A percentile compares a stretch with the other conserved stretches of the same genome.
phyloP scores from a whole-genome alignment of 1,140 invertebrate genomes.

The Augochlora pura region DNA sequence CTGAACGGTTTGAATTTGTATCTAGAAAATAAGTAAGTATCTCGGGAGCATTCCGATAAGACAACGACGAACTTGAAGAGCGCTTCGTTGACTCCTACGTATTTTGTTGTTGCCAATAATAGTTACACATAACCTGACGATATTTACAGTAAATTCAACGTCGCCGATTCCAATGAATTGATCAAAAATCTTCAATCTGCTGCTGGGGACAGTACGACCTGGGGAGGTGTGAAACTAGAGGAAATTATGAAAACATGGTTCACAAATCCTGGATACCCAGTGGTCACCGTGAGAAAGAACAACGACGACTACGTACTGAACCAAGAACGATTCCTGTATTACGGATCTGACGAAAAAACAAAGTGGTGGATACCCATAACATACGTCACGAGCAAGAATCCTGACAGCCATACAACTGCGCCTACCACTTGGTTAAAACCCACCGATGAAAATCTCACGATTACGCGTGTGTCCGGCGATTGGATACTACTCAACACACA shows the following conservation, averaged over 20 bases:
- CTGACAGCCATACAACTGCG: constrained; percentile 79
- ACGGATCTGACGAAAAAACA: constrained; percentile 47
- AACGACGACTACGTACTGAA: constrained; percentile 71
- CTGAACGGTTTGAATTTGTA: constrained; percentile 74
- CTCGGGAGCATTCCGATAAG: too few relatives aligned
- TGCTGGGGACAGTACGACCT: constrained; percentile 73
- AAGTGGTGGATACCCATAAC: constrained; percentile 82
- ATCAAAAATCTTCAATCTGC: constrained; percentile 82
- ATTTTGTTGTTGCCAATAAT: too few relatives aligned
- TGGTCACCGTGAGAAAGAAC: constrained; percentile 86
- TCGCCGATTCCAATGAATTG: constrained; percentile 82
- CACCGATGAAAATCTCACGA: constrained; percentile 35
- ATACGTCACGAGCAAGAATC: constrained; percentile 75
- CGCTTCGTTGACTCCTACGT: constrained; percentile 27
- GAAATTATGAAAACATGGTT: constrained; percentile 92
- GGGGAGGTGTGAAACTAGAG: constrained; percentile 82
- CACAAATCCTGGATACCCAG: constrained; percentile 89
- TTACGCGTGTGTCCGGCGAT: background rate
- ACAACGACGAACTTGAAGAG: background rate
- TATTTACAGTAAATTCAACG: background rate
- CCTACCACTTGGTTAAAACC: constrained; percentile 66
- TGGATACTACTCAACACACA: constrained; percentile 84
- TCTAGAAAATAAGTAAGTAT: constrained; percentile 75
- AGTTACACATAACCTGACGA: too few relatives aligned
- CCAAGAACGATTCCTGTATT: constrained; percentile 77